Evolutionary conservation across 2,888 invertebrate species (phyloP).

Genomic region (Acleris holmiana): DNA sequence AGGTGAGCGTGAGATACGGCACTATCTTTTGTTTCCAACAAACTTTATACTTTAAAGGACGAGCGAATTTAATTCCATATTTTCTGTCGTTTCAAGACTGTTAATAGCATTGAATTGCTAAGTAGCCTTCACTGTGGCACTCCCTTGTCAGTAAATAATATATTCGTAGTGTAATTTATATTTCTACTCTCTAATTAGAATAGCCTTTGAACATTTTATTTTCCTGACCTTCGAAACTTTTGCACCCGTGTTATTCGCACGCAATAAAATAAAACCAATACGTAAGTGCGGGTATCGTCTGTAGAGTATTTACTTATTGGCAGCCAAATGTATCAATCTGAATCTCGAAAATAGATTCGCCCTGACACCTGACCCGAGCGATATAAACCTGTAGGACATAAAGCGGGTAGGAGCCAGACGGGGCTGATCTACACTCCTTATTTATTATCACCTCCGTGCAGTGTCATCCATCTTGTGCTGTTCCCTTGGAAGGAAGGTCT

Average conservation of each 20-base stretch:
- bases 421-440: background rate
- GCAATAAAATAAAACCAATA: background rate
- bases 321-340: background rate
- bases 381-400: background rate
- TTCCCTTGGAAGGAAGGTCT: too few species aligned
- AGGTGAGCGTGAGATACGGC: constrained; percentile 17
- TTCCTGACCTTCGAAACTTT: too few species aligned
- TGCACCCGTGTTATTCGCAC: background rate
- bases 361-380: background rate
- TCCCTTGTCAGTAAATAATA: constrained; percentile 1
- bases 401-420: background rate
- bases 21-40: constrained; percentile 6
- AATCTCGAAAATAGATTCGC: constrained; percentile 11
- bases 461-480: too few species aligned
- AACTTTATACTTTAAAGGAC: constrained; percentile 4
- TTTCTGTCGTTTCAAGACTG: too few species aligned
- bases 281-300: background rate
- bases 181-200: too few species aligned
- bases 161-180: background rate
- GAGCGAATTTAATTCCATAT: background rate
- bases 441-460: background rate
- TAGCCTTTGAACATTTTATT: too few species aligned
- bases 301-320: background rate
- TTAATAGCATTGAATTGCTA: background rate
- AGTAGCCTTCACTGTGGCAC: constrained; percentile 1